Percentiles rank a stretch among this genome's conserved stretches.
Conservation (phyloP, 2,888 invertebrate species). For the Tiliacea aurago region DNA sequence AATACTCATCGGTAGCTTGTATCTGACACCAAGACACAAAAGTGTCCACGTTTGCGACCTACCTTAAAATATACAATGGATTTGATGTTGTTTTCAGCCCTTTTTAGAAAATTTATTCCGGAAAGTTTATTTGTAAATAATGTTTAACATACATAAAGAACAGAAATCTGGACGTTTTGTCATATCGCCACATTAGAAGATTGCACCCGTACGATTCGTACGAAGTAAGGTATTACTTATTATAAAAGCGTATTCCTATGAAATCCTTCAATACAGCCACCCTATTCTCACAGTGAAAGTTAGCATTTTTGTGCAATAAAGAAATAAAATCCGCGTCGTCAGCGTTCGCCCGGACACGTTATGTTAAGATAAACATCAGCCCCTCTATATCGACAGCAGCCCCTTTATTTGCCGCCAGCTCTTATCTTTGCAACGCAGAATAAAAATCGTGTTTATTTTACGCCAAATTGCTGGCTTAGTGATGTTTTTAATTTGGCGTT, state of each 20-base stretch:
- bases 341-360: constrained; percentile 77
- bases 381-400: constrained; percentile 65
- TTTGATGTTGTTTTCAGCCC: no score
- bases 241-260: neutral
- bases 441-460: constrained; percentile 77
- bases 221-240: no score
- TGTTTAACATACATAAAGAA: no score
- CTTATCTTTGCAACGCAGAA: constrained; percentile 78
- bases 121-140: neutral
- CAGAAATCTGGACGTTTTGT: neutral
- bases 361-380: constrained; percentile 77
- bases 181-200: neutral
- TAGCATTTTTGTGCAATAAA: constrained; percentile 89
- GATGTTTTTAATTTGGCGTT: constrained; percentile 65
- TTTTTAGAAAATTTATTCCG: neutral
- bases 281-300: constrained; percentile 73
- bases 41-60: no score
- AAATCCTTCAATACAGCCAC: constrained; percentile 58
- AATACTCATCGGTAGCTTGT: no score
- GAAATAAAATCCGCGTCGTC: constrained; percentile 85
- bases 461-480: constrained; percentile 62
- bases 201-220: no score
- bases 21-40: no score
- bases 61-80: neutral
- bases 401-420: constrained; percentile 67